Conservation (phyloP, 2,113 vertebrate species). For the Aramus guarauna region DNA sequence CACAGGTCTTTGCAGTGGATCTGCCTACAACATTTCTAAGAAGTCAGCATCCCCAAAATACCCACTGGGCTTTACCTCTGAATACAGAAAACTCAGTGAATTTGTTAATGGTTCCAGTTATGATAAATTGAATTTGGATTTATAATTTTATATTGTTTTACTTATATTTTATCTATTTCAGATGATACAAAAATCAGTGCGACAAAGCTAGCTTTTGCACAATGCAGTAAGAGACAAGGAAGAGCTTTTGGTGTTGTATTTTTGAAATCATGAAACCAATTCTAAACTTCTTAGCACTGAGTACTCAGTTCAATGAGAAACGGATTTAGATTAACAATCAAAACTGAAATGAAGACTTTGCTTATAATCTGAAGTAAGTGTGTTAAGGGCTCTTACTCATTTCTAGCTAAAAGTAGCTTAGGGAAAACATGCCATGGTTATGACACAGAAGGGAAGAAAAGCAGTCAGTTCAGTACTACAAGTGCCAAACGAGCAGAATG, state of each 20-base stretch:
- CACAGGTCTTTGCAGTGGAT: not conserved
- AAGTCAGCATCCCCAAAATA: not conserved
- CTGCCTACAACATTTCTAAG: not conserved
- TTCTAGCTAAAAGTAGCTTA: not conserved
- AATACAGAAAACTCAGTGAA: not conserved
- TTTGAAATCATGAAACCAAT: not conserved
- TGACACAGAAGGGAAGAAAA: not conserved
- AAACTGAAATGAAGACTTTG: not conserved
- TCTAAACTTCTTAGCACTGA: not conserved
- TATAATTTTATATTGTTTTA: not conserved
- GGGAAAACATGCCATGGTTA: not conserved
- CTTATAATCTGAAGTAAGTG: not conserved
- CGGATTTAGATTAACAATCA: not conserved
- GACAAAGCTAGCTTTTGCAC: not conserved
- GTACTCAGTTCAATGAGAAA: not conserved
- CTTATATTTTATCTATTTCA: not conserved
- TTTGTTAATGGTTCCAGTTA: not conserved
- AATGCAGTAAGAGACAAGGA: accelerated
- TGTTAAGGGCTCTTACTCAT: not conserved
- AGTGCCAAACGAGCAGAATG: not conserved
- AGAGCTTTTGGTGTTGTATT: not conserved
- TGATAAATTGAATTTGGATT: not conserved
- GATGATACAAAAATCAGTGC: no score
- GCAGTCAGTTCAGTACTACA: not conserved
- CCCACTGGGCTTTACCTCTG: not conserved